Evolutionary conservation across 2,113 vertebrate genomes (phyloP).

Genomic region (Tapirus terrestris): DNA sequence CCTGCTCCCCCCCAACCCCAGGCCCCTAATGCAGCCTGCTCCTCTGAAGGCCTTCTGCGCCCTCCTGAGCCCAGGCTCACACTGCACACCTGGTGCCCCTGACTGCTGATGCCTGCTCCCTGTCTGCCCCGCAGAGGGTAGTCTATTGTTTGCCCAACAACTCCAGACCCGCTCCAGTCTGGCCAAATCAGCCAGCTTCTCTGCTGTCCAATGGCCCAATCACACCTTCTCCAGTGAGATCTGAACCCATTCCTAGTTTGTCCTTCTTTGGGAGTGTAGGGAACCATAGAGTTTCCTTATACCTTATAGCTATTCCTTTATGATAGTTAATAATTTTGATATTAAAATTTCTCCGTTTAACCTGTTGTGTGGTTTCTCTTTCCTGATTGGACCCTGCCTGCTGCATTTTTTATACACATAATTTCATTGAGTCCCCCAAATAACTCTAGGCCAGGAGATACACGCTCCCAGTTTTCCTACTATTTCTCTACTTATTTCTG

Average conservation of each 20-base stretch:
- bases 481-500: background rate
- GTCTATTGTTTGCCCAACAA: too few relatives aligned
- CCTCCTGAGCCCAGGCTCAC: background rate
- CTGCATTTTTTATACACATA: background rate
- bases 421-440: background rate
- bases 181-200: background rate
- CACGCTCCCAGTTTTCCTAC: background rate
- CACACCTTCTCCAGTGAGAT: background rate
- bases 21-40: background rate
- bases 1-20: too few relatives aligned
- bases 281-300: background rate
- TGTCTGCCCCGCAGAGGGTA: rapidly evolving
- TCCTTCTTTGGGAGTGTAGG: too few relatives aligned
- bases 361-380: background rate
- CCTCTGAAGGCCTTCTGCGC: background rate
- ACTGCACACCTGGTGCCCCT: rapidly evolving
- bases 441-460: background rate
- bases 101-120: background rate
- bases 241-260: background rate
- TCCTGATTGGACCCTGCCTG: background rate
- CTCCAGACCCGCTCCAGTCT: background rate
- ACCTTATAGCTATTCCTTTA: background rate
- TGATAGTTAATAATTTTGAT: background rate
- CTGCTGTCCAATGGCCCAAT: too few relatives aligned
- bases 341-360: background rate